A percentile compares a stretch with the other conserved stretches of the same genome.
Conservation (phyloP, 2,113 vertebrate species). For the Lonchura striata region DNA sequence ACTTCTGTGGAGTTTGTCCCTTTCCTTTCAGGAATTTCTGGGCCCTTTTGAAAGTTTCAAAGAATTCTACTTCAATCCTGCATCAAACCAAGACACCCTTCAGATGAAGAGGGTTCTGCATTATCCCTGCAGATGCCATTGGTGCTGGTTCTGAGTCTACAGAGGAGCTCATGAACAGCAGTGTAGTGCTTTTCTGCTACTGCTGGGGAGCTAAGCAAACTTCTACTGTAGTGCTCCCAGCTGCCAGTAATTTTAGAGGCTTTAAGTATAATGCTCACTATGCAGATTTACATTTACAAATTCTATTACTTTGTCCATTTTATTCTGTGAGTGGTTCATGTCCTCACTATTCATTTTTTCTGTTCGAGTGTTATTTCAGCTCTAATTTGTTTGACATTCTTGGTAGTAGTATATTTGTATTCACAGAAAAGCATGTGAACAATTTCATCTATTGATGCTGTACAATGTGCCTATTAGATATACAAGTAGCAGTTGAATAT, state of each 20-base stretch:
- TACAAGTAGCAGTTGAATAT: constrained; percentile 63
- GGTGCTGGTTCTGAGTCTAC: background rate
- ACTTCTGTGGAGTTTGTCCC: background rate
- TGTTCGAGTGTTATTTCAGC: constrained; percentile 45
- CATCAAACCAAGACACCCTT: background rate
- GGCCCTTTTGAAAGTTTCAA: background rate
- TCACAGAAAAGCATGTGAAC: constrained; percentile 59
- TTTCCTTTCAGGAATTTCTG: constrained; percentile 1
- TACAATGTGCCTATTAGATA: constrained; percentile 63
- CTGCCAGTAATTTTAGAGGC: constrained; percentile 52
- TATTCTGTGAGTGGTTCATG: constrained; percentile 32
- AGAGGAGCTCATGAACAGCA: background rate
- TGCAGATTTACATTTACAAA: constrained; percentile 60
- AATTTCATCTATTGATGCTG: constrained; percentile 63
- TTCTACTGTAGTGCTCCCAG: constrained; percentile 35
- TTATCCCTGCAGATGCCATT: background rate
- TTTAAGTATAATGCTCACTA: constrained; percentile 37
- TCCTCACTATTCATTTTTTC: constrained; percentile 48
- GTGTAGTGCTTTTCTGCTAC: background rate
- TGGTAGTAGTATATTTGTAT: constrained; percentile 60
- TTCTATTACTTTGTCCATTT: constrained; percentile 56
- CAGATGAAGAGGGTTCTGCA: background rate
- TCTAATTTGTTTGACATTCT: constrained; percentile 64
- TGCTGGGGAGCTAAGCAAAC: background rate
- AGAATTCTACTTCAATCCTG: background rate